Base-by-base conservation (phyloP, 2,113 vertebrate species). In the Gnathonemus longibarbis region DNA sequence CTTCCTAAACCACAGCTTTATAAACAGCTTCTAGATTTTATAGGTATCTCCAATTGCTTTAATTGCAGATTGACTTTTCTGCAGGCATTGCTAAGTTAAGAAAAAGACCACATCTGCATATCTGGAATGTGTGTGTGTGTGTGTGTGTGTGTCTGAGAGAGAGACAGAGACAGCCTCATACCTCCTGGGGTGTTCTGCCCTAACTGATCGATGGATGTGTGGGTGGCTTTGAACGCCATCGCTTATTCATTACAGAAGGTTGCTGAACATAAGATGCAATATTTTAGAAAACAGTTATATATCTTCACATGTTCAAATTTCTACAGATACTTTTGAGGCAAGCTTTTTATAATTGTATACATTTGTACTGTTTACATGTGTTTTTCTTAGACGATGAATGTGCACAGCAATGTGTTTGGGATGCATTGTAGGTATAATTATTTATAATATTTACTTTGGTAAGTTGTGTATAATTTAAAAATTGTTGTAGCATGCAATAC, bases 261-360 rank as follows among this genome's bases (percentile, higher is more conserved):
- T 31, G 53, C 48, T 66, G 77, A 86, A 90, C 50, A 8, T 9
- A 19, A 15, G n/a, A 39, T 90, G 89, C 83, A 90, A 87, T 87
- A 90, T 86, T 90, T 49, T 53, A 87, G 15, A 87, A 74, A 42
- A 49, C 50, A 46, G 53, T 50, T 87, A n/a, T 66, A 39, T 90
- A 15, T 53, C 6, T 50, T 70, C 13, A 80, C 7, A 11, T 80
- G 21, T 62, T 89, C 15, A 58, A 17, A 4, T 45, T 88, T 88
- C 31, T 89, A 31, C n/a, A 74, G n/a, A 53, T 77, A 45, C 46
- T 42, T 53, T 80, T 53, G 42, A 27, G 27, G 46, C 42, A 21
- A 39, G 49, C 21, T 90, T 56, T 85, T 56, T 62, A 58, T 58
- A 87, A 49, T 85, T 31, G 39, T 66, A 49, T 90, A 31, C 21